Evolutionary conservation across 2,888 invertebrate genomes (phyloP).

Genomic region (Perdita meconis): DNA sequence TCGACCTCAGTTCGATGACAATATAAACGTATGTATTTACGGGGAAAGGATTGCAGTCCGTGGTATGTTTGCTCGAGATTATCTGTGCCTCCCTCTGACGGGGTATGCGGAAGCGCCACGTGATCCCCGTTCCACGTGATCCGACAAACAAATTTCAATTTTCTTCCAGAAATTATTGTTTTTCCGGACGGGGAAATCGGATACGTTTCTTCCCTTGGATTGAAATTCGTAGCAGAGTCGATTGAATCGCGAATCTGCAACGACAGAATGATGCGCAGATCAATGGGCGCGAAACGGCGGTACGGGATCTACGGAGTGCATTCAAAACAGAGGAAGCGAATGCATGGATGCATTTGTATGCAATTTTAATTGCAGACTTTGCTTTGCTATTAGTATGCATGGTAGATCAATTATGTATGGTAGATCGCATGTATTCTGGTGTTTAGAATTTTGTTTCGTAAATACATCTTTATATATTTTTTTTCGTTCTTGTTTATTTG

Average conservation of each 20-base stretch:
- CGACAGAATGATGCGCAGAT: no score
- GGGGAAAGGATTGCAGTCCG: conserved; percentile 49
- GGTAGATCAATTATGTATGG: no score
- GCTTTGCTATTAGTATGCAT: no score
- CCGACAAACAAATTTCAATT: conserved; percentile 56
- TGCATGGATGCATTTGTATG: no score
- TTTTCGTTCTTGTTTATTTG: no score
- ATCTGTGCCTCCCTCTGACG: conserved; percentile 55
- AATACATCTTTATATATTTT: background rate
- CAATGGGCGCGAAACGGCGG: no score
- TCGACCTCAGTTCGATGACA: conserved; percentile 57
- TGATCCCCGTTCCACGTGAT: conserved; percentile 67
- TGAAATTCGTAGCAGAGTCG: background rate
- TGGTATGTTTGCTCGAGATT: conserved; percentile 47
- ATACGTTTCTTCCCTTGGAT: background rate
- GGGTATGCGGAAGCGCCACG: conserved; percentile 63
- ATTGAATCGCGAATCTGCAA: background rate
- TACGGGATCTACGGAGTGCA: background rate
- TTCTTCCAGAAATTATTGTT: conserved; percentile 21
- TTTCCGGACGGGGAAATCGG: background rate
- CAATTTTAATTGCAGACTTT: no score
- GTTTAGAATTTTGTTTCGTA: no score
- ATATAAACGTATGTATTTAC: conserved; percentile 68
- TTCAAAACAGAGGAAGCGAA: background rate
- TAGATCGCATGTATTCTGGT: no score